A percentile compares a stretch with the other conserved stretches of the same genome.
Evolutionary conservation across 2,888 invertebrate genomes (phyloP).

Genomic region (Corbicula japonica): DNA sequence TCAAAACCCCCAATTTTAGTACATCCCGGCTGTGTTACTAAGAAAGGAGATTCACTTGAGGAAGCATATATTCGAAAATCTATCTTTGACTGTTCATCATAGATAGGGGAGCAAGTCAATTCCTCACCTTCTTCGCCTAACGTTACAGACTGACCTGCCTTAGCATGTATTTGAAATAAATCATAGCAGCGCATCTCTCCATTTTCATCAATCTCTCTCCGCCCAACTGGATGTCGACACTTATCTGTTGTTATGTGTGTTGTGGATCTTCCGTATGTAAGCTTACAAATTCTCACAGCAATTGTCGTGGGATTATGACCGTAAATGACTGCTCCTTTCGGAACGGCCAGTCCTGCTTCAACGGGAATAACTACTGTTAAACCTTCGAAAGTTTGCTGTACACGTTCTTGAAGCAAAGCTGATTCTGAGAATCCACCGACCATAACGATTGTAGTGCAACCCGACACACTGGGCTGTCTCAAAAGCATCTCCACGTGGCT

Average conservation of each 20-base stretch:
- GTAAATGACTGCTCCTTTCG: constrained; percentile 17
- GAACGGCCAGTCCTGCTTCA: constrained; percentile 15
- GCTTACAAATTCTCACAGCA: neutral
- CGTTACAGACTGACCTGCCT: constrained; percentile 1
- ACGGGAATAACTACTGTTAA: neutral
- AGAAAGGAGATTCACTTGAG: neutral
- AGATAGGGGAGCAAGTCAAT: neutral
- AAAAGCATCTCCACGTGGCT: neutral
- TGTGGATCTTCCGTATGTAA: constrained; percentile 8
- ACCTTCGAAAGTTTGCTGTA: neutral
- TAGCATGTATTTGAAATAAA: constrained; percentile 7
- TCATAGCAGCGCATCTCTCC: neutral
- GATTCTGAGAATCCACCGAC: constrained; percentile 21
- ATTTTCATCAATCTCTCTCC: too few species aligned
- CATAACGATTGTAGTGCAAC: constrained; percentile 6
- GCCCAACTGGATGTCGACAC: neutral
- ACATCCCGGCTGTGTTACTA: constrained; percentile 9
- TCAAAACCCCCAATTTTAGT: neutral
- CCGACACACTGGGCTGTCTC: neutral
- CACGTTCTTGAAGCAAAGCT: neutral
- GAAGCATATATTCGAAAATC: constrained; percentile 2
- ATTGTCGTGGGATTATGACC: constrained; percentile 11
- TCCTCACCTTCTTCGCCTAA: neutral
- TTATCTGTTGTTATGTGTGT: too few species aligned
- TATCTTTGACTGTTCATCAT: neutral